phyloP scores from a whole-genome alignment of 2,888 invertebrate genomes.

The Andrena trimmerana region DNA sequence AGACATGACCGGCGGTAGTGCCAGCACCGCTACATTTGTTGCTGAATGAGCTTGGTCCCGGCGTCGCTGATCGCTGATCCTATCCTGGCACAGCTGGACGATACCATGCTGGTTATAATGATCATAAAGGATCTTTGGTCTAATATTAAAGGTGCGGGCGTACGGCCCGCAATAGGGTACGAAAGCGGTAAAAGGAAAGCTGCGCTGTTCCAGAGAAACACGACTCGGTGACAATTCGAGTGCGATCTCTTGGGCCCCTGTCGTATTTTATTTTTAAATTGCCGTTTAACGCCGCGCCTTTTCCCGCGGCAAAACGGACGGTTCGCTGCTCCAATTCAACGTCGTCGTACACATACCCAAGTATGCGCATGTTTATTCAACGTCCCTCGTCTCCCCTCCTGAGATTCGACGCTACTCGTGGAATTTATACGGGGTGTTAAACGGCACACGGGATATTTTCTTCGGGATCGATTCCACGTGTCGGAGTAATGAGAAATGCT shows the following conservation, averaged over 20 bases:
- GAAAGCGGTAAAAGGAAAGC: background rate
- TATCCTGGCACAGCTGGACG: slow-evolving; percentile 56
- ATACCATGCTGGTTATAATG: slow-evolving; percentile 56
- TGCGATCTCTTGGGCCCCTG: slow-evolving; percentile 11
- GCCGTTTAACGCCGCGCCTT: background rate
- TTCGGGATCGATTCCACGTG: background rate
- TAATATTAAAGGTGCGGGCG: slow-evolving; percentile 53
- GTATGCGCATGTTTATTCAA: background rate
- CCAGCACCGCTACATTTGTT: slow-evolving; percentile 70
- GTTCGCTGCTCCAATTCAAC: background rate
- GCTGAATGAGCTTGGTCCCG: slow-evolving; percentile 63
- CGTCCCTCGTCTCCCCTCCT: background rate
- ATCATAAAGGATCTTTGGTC: slow-evolving; percentile 57
- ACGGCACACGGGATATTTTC: background rate
- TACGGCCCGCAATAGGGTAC: background rate
- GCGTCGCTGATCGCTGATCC: slow-evolving; percentile 56
- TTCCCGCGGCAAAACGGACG: background rate
- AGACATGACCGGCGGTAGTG: slow-evolving; percentile 70
- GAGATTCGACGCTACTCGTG: no score
- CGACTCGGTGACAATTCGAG: slow-evolving; percentile 42
- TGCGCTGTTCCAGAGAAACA: slow-evolving; percentile 14
- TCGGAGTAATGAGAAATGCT: no score
- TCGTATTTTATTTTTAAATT: slow-evolving; percentile 7
- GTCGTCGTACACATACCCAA: background rate
- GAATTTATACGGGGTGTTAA: no score